phyloP scores from a whole-genome alignment of 2,888 invertebrate species.

The Rhopalosiphum nymphaeae region DNA sequence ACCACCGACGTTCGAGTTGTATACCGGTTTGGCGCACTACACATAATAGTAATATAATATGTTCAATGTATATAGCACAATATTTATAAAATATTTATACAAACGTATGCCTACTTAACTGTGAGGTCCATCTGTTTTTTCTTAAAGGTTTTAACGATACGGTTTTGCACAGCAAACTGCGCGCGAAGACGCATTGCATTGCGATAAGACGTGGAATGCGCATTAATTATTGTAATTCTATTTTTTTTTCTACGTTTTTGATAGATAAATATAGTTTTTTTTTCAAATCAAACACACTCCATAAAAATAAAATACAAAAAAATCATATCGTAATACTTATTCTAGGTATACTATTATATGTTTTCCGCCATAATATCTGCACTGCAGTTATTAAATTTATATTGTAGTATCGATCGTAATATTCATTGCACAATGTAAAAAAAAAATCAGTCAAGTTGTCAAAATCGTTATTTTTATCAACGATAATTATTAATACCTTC shows the following conservation, averaged over 20 bases:
- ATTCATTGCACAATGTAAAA: constrained; percentile 6
- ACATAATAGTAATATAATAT: background rate
- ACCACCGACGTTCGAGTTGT: background rate
- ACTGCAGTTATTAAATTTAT: background rate
- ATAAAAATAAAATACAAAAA: background rate
- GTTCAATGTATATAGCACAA: background rate
- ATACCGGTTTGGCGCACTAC: background rate
- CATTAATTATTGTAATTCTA: background rate
- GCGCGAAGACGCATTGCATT: background rate
- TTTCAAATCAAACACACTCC: background rate
- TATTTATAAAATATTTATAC: background rate
- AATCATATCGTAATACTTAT: background rate
- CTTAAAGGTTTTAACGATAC: background rate
- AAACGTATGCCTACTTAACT: background rate
- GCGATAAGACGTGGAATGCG: background rate
- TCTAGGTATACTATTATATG: background rate
- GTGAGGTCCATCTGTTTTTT: background rate
- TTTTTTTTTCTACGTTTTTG: background rate
- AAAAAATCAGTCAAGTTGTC: background rate
- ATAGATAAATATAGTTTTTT: background rate
- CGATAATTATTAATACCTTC: background rate
- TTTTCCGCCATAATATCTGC: background rate
- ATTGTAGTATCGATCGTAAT: background rate
- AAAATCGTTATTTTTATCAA: background rate
- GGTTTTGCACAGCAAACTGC: background rate